Conservation (phyloP, 2,797 vertebrate genomes). For the Chromobotia macracanthus region DNA sequence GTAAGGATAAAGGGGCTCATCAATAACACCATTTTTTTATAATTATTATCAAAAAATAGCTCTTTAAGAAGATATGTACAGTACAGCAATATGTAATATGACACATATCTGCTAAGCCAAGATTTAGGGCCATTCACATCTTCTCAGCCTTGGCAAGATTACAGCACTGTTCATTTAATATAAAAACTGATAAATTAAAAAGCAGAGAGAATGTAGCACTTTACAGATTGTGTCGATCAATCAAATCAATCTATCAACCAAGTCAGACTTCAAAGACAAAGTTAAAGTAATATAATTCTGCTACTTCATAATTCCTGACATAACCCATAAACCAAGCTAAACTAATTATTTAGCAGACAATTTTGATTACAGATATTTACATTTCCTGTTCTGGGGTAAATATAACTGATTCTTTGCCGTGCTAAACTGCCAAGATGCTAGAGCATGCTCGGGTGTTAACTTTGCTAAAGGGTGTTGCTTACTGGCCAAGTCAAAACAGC, state of each 20-base stretch:
- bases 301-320: not conserved
- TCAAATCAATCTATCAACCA: not conserved
- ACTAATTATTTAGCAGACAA: not conserved
- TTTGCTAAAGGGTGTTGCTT: too few species aligned
- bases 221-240: conserved; percentile 20
- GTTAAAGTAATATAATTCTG: not conserved
- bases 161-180: too few species aligned
- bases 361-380: not conserved
- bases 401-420: not conserved
- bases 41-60: not conserved
- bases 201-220: not conserved
- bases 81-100: not conserved
- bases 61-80: not conserved
- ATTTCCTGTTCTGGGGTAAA: not conserved
- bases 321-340: not conserved
- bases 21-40: not conserved
- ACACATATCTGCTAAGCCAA: not conserved
- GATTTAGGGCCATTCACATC: not conserved
- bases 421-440: not conserved
- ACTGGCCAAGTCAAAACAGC: too few species aligned
- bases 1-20: not conserved
- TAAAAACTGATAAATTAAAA: not conserved
- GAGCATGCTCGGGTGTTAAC: too few species aligned
- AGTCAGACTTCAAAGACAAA: not conserved
- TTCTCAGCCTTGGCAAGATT: not conserved